These are phyloP conservation scores for Pemphredon lugubris DNA, from an alignment of 2,888 invertebrate genomes.

Conservation along the genomic window DNA sequence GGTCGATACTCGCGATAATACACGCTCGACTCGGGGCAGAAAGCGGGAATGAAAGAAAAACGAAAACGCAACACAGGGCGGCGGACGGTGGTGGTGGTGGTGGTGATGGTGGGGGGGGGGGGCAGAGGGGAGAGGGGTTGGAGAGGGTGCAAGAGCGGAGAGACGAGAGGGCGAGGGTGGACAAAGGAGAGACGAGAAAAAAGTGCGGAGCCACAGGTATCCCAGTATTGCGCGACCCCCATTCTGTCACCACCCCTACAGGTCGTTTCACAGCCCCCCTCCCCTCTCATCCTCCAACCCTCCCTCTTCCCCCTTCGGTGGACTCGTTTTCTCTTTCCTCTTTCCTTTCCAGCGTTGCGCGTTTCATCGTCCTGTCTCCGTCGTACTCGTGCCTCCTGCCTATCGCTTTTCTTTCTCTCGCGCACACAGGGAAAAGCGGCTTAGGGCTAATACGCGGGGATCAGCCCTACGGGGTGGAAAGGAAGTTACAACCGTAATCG, in stretches of 20 bases:
- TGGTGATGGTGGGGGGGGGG: constrained; percentile 3
- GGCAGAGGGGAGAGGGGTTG: neutral
- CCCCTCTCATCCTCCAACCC: too few relatives aligned
- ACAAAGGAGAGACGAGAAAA: constrained; percentile 23
- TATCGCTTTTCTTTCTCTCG: neutral
- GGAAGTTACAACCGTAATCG: constrained; percentile 45
- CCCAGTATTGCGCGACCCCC: constrained; percentile 49
- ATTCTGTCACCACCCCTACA: constrained; percentile 46
- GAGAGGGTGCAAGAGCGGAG: neutral
- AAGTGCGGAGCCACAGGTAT: constrained; percentile 65
- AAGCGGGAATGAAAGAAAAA: too few relatives aligned
- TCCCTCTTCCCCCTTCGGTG: constrained; percentile 4
- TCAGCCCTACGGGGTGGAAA: constrained; percentile 24
- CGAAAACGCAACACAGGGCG: too few relatives aligned
- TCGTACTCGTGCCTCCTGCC: neutral
- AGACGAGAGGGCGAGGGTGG: neutral
- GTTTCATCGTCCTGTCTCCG: neutral
- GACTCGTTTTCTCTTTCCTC: constrained; percentile 5
- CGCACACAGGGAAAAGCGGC: constrained; percentile 30
- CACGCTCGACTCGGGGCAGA: constrained; percentile 23
- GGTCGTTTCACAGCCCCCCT: constrained; percentile 46
- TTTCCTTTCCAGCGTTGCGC: neutral
- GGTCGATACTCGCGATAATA: constrained; percentile 63
- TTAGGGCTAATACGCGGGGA: constrained; percentile 46
- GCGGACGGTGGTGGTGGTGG: neutral